phyloP scores from a whole-genome alignment of 2,113 vertebrate genomes.

The Brachyhypopomus gauderio region DNA sequence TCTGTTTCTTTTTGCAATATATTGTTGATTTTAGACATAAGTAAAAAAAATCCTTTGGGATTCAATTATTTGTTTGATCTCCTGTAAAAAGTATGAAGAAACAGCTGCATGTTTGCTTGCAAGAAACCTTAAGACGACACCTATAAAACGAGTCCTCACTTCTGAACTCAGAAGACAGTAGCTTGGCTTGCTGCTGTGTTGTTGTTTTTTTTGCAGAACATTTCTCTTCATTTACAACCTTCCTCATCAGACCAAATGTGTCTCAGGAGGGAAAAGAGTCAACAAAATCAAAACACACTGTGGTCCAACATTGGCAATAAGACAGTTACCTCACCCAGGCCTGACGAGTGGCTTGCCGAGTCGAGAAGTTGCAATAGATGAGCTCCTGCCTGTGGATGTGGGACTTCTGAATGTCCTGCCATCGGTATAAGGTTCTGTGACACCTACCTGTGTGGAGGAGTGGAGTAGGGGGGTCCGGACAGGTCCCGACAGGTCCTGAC shows the following conservation, averaged over 20 bases:
- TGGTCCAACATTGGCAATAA: conserved; percentile 59
- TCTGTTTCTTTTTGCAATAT: conserved; percentile 64
- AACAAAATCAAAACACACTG: conserved; percentile 44
- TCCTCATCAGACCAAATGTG: conserved; percentile 67
- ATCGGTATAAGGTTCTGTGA: conserved; percentile 36
- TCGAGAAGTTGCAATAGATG: conserved; percentile 11
- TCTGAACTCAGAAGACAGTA: conserved; percentile 55
- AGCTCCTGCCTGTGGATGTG: conserved; percentile 49
- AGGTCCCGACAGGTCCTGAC: no score
- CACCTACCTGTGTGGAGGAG: conserved; percentile 7
- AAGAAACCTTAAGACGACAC: conserved; percentile 57
- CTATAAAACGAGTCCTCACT: conserved; percentile 45
- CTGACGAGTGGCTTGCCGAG: conserved; percentile 40
- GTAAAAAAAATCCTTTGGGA: conserved; percentile 42
- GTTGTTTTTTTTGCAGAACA: conserved; percentile 70
- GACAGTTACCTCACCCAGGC: conserved; percentile 54
- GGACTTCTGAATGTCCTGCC: conserved; percentile 44
- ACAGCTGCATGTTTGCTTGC: conserved; percentile 78
- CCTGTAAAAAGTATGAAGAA: conserved; percentile 69
- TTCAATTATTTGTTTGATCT: conserved; percentile 62
- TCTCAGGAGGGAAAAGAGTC: neutral
- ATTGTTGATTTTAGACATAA: conserved; percentile 68
- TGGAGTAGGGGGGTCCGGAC: neutral
- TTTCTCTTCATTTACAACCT: conserved; percentile 68
- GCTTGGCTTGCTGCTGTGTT: conserved; percentile 17